phyloP scores from a whole-genome alignment of 2,113 vertebrate species.

The Anolis sagrei region DNA sequence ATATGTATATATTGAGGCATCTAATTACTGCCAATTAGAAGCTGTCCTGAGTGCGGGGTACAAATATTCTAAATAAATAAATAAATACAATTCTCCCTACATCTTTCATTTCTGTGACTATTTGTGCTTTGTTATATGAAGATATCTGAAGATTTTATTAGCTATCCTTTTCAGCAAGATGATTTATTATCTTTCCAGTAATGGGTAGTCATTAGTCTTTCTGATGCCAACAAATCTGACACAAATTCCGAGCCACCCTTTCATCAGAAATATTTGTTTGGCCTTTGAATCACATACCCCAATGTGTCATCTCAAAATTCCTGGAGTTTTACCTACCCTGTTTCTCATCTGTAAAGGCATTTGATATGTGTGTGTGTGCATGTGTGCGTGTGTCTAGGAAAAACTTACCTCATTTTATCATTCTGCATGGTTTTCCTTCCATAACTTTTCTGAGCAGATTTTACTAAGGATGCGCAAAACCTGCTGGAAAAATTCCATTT shows the following conservation, averaged over 20 bases:
- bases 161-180: background rate
- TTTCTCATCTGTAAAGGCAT: background rate
- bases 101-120: background rate
- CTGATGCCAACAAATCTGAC: slow-evolving; percentile 1
- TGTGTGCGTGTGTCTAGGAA: background rate
- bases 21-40: too few species aligned
- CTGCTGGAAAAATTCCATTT: slow-evolving; percentile 2
- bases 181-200: background rate
- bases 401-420: background rate
- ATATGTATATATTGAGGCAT: too few species aligned
- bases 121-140: background rate
- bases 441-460: background rate
- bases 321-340: background rate
- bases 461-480: background rate
- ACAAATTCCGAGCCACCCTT: background rate
- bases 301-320: background rate
- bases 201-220: background rate
- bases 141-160: background rate
- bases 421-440: slow-evolving; percentile 5
- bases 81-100: background rate
- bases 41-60: too few species aligned
- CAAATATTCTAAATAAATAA: too few species aligned
- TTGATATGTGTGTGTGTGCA: background rate
- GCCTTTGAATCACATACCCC: background rate
- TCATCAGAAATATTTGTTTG: background rate